Conservation (phyloP, 2,888 invertebrate genomes). For the Leucophenga maculata region DNA sequence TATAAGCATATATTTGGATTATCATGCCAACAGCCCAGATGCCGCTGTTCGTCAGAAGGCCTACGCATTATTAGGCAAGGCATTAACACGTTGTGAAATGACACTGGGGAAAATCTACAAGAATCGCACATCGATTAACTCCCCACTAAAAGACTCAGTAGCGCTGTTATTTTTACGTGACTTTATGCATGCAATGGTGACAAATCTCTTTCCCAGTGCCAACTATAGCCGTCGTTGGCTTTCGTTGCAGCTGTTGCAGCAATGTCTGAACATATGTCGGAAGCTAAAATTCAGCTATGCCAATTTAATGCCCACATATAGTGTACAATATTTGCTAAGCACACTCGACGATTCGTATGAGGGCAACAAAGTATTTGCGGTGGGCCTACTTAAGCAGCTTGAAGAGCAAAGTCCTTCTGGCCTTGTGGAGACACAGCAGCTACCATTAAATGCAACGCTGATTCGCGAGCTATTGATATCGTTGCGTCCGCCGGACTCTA, state of each 20-base stretch:
- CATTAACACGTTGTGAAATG: conserved; percentile 74
- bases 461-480: conserved; percentile 75
- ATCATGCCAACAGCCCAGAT: conserved; percentile 6
- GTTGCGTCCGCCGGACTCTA: conserved; percentile 82
- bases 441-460: not conserved
- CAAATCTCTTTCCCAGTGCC: conserved; percentile 75
- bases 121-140: conserved; percentile 30
- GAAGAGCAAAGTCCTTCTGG: conserved; percentile 45
- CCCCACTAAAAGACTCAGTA: conserved; percentile 33
- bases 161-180: conserved; percentile 74
- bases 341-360: conserved; percentile 85
- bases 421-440: conserved; percentile 35
- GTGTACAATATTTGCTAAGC: conserved; percentile 62
- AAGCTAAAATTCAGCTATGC: conserved; percentile 46
- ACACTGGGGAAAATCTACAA: conserved; percentile 65
- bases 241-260: conserved; percentile 75
- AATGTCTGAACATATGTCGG: conserved; percentile 58
- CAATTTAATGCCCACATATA: conserved; percentile 64
- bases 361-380: conserved; percentile 80
- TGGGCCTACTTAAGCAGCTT: conserved; percentile 74
- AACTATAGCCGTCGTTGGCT: conserved; percentile 77
- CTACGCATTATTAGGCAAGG: conserved; percentile 80
- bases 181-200: conserved; percentile 74
- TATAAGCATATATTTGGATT: not conserved
- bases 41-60: conserved; percentile 71